Evolutionary conservation across 2,113 vertebrate species (phyloP).

Genomic region (Mustela lutreola): DNA sequence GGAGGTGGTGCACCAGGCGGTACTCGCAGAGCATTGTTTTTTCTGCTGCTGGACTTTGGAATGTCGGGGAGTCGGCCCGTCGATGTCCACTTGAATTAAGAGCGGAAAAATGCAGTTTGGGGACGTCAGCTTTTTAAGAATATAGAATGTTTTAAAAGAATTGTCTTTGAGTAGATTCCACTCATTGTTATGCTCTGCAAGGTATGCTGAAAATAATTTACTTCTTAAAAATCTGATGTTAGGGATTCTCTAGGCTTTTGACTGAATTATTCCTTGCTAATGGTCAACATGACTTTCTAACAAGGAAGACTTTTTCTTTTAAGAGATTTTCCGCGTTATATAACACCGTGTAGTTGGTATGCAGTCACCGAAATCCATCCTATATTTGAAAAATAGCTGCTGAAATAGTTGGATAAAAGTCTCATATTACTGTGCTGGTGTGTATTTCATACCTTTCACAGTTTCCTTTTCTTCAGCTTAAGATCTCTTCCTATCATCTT

Average conservation of each 20-base stretch:
- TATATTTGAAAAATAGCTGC: conserved; percentile 54
- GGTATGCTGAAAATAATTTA: neutral
- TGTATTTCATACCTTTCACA: neutral
- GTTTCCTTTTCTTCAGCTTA: conserved; percentile 23
- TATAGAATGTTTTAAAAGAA: neutral
- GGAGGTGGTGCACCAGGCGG: neutral
- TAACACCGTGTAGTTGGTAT: conserved; percentile 48
- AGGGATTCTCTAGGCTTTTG: neutral
- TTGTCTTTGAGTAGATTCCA: neutral
- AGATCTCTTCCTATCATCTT: neutral
- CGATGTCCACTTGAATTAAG: neutral
- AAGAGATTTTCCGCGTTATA: neutral
- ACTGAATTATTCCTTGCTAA: neutral
- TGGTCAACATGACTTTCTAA: conserved; percentile 1
- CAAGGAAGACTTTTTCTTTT: neutral
- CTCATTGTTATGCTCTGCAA: neutral
- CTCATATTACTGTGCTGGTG: neutral
- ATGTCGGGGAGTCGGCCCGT: neutral
- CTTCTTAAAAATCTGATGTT: neutral
- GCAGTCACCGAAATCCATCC: neutral
- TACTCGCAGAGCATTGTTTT: neutral
- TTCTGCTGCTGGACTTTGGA: conserved; percentile 62
- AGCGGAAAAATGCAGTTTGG: neutral
- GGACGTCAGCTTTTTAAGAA: neutral
- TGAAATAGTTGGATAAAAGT: conserved; percentile 38